Conservation (phyloP, 2,113 vertebrate species). For the Sula dactylatra region DNA sequence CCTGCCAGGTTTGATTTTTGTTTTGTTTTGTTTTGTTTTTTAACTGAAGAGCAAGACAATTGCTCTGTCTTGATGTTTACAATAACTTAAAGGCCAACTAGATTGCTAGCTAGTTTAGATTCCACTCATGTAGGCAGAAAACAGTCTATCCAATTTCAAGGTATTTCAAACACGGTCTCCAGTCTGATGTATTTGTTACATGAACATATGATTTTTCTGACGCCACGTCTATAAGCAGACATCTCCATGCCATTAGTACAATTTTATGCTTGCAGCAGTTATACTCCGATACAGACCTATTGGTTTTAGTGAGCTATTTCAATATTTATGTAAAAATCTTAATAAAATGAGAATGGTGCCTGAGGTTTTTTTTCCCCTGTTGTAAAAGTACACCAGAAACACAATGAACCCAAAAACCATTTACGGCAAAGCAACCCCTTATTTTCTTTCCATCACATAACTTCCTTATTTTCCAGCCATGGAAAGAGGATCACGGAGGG, state of each 20-base stretch:
- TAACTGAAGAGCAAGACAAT: background rate
- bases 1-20: background rate
- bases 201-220: background rate
- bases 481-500: background rate
- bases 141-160: background rate
- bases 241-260: background rate
- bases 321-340: background rate
- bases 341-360: background rate
- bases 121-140: background rate
- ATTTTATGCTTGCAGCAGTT: background rate
- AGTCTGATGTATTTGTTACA: background rate
- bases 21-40: background rate
- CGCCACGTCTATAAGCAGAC: background rate
- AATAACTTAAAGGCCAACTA: background rate
- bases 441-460: background rate
- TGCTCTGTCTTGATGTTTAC: background rate
- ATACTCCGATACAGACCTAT: background rate
- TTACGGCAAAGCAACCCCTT: fast-evolving
- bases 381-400: background rate
- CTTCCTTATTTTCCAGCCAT: background rate
- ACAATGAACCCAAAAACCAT: fast-evolving
- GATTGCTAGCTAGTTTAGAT: background rate
- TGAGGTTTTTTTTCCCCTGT: background rate
- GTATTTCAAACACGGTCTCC: background rate
- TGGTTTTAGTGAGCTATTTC: background rate